These are phyloP conservation scores for Hoplostethus mediterraneus DNA, from an alignment of 2,797 vertebrate species.

Conservation along the genomic window DNA sequence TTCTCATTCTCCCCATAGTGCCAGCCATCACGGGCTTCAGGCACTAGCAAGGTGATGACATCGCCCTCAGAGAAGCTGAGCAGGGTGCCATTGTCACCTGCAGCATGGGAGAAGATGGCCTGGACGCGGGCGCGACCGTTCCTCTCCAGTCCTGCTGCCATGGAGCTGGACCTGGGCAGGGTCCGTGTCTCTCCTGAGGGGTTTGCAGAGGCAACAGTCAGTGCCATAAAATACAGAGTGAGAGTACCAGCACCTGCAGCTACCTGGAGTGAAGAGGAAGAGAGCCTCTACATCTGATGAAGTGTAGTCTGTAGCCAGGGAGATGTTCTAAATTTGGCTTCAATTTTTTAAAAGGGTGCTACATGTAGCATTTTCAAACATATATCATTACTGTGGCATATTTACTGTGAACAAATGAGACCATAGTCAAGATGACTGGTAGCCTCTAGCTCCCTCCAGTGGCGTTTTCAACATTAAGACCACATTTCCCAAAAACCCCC, in stretches of 20 bases:
- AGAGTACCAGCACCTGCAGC: too few species aligned
- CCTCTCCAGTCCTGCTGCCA: slow-evolving; percentile 97
- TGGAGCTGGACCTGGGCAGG: slow-evolving; percentile 96
- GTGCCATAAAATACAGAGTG: background rate
- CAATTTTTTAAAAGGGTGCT: background rate
- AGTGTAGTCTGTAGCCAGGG: background rate
- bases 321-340: slow-evolving; percentile 7
- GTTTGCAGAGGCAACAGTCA: slow-evolving; percentile 3
- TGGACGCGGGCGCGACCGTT: slow-evolving; percentile 94
- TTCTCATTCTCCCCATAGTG: slow-evolving; percentile 99
- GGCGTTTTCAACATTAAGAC: too few species aligned
- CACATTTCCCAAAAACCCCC: background rate
- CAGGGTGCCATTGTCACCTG: slow-evolving; percentile 95
- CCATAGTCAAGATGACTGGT: too few species aligned
- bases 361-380: background rate
- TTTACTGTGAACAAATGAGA: too few species aligned
- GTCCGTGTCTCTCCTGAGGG: slow-evolving; percentile 94
- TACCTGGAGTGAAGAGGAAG: background rate
- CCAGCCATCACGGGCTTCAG: slow-evolving; percentile 97
- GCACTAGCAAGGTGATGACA: slow-evolving; percentile 96
- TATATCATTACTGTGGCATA: background rate
- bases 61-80: slow-evolving; percentile 98
- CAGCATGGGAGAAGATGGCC: slow-evolving; percentile 97
- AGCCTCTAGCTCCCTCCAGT: too few species aligned
- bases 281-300: background rate